A percentile compares a stretch with the other conserved stretches of the same genome.
Evolutionary conservation across 2,888 invertebrate species (phyloP).

Genomic region (Phragmatobia fuliginosa): DNA sequence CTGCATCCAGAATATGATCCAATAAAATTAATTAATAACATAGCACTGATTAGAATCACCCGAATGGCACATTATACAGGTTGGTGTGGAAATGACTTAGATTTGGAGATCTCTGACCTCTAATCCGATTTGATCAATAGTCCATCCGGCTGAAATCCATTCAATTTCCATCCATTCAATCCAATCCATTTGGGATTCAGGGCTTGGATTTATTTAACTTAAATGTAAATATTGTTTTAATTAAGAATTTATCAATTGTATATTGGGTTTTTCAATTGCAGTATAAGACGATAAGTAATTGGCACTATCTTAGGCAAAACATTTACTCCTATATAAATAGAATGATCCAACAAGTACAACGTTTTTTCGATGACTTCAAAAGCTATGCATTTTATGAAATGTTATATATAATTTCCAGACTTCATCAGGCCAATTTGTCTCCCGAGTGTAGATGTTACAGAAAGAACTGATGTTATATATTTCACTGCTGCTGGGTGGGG

Average conservation of each 20-base stretch:
- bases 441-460: not conserved
- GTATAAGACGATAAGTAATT: no score
- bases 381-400: not conserved
- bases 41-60: constrained; percentile 78
- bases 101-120: not conserved
- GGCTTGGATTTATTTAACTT: no score
- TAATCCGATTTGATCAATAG: no score
- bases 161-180: no score
- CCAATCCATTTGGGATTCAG: no score
- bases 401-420: not conserved
- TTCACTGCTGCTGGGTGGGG: constrained; percentile 15
- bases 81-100: constrained; percentile 15
- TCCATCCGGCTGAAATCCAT: no score
- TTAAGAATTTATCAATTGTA: no score
- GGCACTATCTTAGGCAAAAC: no score
- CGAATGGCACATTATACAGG: constrained; percentile 46
- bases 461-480: not conserved
- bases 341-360: not conserved
- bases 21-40: constrained; percentile 66
- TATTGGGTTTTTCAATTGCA: no score
- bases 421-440: constrained; percentile 16
- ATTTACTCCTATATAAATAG: no score
- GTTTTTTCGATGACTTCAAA: not conserved
- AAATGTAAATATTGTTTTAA: no score
- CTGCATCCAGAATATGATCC: constrained; percentile 73